Evolutionary conservation across 2,797 vertebrate genomes (phyloP), one percentile per base, ranked within the genome.

Genomic region (Dallia pectoralis): DNA sequence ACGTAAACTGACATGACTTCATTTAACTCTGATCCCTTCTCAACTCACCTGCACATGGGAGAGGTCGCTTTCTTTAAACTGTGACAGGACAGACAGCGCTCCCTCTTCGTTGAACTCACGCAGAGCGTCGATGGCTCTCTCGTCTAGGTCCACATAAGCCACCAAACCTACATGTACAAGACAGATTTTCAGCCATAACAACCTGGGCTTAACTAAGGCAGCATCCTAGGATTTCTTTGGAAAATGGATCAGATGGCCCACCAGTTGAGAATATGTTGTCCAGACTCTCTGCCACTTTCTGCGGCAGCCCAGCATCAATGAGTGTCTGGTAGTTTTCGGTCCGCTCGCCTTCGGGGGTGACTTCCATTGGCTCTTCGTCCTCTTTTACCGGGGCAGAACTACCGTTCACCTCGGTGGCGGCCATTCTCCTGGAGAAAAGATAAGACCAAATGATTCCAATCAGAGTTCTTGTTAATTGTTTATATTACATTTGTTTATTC

Each of bases 231-330:
- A 25, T 7, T 11, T 48, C 16, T 29, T 30, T 8, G 48, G 44
- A 33, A 66, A 19, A 36, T 15, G 0, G 64, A 36, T 44, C 7
- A 44, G 8, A 59, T 59, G 36, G 40, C 77, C 91, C 90, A 98
- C 97, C 97, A 91, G 97, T 97, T 92, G 97, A 96, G 92, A 99
- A 98, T 91, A 99, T 98, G 93, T 98, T 96, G 93, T 98, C 96
- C 89, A 99, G 92, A 92, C 95, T 97, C 89, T 99, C 96, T 81
- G 96, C 96, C 88, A 98, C 97, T 94, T 98, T 97, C 93, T 97
- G 96, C 69, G 97, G 95, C 86, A 99, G 95, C 78, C 97, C 97
- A 75, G 96, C 96, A 86, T 97, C 95, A 82, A 98, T 92, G 85
- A 99, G 96, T 72, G 95, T 97, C 94, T 97, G 95, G 91, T 96